Percentiles rank a stretch among this genome's conserved stretches.
These are phyloP conservation scores for Entomobrya proxima DNA, from an alignment of 2,888 invertebrate genomes.

Conservation along the genomic window DNA sequence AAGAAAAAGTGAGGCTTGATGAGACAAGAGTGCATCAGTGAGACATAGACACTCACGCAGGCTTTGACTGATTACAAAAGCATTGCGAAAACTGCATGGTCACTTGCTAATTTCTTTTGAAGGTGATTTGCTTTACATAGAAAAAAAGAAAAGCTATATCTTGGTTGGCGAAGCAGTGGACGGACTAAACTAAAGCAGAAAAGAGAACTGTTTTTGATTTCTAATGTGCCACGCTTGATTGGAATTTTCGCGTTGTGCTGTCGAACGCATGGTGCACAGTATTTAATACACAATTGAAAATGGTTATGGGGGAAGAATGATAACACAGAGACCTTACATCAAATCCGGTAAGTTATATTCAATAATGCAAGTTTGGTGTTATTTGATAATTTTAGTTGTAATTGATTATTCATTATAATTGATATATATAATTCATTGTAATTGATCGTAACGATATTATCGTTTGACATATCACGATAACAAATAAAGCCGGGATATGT, in stretches of 20 bases:
- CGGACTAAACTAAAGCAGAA: background rate
- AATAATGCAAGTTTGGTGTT: background rate
- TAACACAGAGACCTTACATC: constrained; percentile 56
- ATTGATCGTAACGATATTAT: no score
- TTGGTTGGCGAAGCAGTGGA: no score
- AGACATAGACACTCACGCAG: no score
- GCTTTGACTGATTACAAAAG: no score
- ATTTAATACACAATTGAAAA: background rate
- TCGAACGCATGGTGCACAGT: background rate
- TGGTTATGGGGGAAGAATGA: constrained; percentile 52
- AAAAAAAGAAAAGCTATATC: background rate
- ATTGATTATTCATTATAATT: no score
- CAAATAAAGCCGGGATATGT: background rate
- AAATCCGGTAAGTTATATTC: constrained; percentile 53
- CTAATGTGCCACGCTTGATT: constrained; percentile 28
- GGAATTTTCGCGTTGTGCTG: background rate
- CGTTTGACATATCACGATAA: no score
- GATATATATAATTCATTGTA: no score
- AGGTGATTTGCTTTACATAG: background rate
- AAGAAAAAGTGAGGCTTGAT: constrained; percentile 12
- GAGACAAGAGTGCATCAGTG: background rate
- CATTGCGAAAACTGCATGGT: constrained; percentile 1
- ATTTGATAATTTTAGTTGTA: background rate
- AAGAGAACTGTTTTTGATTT: background rate
- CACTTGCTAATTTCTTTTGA: constrained; percentile 28